Base-by-base conservation (phyloP, 2,113 vertebrate species). In the Orycteropus afer region DNA sequence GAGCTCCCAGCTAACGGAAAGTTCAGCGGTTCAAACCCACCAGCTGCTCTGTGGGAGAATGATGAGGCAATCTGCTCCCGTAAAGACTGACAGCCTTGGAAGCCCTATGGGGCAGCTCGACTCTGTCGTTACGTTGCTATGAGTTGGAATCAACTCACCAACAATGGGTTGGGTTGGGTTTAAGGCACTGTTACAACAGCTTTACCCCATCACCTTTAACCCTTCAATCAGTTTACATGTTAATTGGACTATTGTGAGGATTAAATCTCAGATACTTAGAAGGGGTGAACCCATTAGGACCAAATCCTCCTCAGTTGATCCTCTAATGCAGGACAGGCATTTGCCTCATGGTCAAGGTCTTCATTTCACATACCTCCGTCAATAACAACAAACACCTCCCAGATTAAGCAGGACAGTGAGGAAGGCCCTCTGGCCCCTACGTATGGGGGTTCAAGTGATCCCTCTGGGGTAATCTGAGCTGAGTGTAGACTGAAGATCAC, bases 121-220 rank as follows among this genome's bases (percentile, higher is more conserved):
- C 32, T 10, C 69, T 40, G 69, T 40, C n/a, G 37, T 22, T 8
- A 7, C n/a, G n/a, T n/a, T n/a, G n/a, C n/a, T 65, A 13, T 65
- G 12, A 65, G 32, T 32, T 13, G 15, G 61, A 34, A 34, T 32
- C 61, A 65, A 65, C 29, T 65, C 61, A 65, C 1, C 34, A 32
- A 32, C 15, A 65, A 9, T 22, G 69, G 69, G 37, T 5, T 23
- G 20, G 3, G 37, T 40, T 71, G 20, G 69, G 37, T 22, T 57
- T 4, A 29, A 1, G 47, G 25, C 9, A 1, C 61, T 3, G 13
- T 7, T 25, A 8, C 1, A 15, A 23, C 0, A 0, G 27, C 40
- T 32, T 67, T 13, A 9, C 10, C 2, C 18, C 3, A 1, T 45
- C n/a, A 4, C 22, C 77, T 57, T 77, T 23, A 78, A 25, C n/a